Percentiles rank a stretch among this genome's conserved stretches.
These are phyloP conservation scores for Triplophysa tibetana DNA, from an alignment of 2,113 vertebrate genomes.

Conservation along the genomic window DNA sequence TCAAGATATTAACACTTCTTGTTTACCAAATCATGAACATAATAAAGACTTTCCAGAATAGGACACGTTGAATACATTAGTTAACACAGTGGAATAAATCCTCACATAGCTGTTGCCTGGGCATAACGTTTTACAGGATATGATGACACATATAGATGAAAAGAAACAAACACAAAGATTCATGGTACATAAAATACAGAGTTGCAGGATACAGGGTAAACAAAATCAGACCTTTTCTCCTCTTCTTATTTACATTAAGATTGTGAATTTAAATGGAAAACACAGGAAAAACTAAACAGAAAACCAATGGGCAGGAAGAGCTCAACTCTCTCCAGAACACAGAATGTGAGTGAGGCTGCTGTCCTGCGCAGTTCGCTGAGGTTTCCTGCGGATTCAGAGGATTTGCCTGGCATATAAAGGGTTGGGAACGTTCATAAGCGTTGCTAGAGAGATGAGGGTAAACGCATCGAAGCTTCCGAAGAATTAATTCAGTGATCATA, in stretches of 20 bases:
- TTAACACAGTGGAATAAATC: too few species aligned
- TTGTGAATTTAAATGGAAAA: conserved; percentile 1
- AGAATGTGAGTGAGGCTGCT: conserved; percentile 94
- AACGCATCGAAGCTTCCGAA: conserved; percentile 95
- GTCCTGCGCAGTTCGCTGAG: conserved; percentile 91
- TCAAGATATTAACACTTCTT: too few species aligned
- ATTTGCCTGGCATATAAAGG: conserved; percentile 99
- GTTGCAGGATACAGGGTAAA: too few species aligned
- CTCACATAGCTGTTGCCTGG: too few species aligned
- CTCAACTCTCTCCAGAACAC: conserved; percentile 99
- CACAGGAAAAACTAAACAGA: conserved; percentile 7
- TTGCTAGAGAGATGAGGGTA: conserved; percentile 96
- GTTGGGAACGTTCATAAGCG: conserved; percentile 99
- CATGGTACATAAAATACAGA: too few species aligned
- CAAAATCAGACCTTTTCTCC: too few species aligned
- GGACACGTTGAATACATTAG: too few species aligned
- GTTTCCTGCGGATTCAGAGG: conserved; percentile 96
- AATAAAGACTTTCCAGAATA: too few species aligned
- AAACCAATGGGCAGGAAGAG: background rate
- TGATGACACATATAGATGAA: too few species aligned
- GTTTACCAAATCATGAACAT: too few species aligned
- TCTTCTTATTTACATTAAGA: background rate
- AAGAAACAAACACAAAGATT: too few species aligned
- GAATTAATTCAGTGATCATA: background rate
- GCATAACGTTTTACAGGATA: too few species aligned